Percentiles rank a stretch among this genome's conserved stretches.
These are phyloP conservation scores for Rosalia funebris DNA, from an alignment of 2,888 invertebrate genomes.

Conservation along the genomic window DNA sequence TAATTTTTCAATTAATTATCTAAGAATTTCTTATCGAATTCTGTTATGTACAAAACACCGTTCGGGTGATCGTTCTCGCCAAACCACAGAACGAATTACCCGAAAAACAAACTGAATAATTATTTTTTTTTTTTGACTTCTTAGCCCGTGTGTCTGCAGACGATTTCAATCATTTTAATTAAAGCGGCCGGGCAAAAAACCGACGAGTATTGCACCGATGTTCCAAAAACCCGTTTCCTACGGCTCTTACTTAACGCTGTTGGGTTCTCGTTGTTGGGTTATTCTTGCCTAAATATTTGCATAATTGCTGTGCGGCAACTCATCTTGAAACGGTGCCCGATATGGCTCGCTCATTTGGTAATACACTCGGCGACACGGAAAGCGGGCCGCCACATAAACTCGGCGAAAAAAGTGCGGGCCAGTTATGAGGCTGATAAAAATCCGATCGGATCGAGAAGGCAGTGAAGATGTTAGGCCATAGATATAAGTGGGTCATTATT, in stretches of 20 bases:
- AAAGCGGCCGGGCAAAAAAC: neutral
- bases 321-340: constrained; percentile 2
- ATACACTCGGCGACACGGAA: too few relatives aligned
- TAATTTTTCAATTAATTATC: constrained; percentile 12
- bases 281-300: constrained; percentile 11
- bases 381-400: too few relatives aligned
- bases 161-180: constrained; percentile 12
- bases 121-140: too few relatives aligned
- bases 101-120: neutral
- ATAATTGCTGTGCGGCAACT: constrained; percentile 10
- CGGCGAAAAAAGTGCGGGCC: too few relatives aligned
- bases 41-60: neutral
- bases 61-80: neutral
- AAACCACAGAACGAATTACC: constrained; percentile 1
- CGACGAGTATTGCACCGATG: neutral
- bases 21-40: constrained; percentile 8
- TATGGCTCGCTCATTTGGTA: too few relatives aligned
- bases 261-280: neutral
- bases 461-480: too few relatives aligned
- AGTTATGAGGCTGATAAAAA: too few relatives aligned
- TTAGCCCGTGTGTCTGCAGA: constrained; percentile 5
- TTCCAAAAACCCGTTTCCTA: constrained; percentile 2
- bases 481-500: too few relatives aligned
- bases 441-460: too few relatives aligned
- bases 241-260: neutral